phyloP scores from a whole-genome alignment of 2,888 invertebrate species.

The Escarpia spicata region DNA sequence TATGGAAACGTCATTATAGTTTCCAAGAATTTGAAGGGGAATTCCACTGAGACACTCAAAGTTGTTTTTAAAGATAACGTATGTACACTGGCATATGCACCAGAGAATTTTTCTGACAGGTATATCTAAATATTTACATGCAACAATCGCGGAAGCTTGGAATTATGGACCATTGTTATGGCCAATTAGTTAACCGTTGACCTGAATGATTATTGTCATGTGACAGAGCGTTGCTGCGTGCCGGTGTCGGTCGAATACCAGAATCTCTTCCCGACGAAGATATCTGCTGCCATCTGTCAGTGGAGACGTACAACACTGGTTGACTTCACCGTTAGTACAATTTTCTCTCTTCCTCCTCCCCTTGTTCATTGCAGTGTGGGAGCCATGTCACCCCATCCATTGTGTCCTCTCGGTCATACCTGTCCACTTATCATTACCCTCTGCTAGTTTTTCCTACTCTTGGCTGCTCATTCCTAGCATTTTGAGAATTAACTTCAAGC shows the following conservation, averaged over 20 bases:
- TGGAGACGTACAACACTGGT: conserved; percentile 78
- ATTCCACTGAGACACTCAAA: too few relatives aligned
- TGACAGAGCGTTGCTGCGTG: conserved; percentile 56
- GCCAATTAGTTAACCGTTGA: conserved; percentile 22
- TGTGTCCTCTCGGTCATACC: not conserved
- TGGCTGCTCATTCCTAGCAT: too few relatives aligned
- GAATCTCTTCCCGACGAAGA: conserved; percentile 62
- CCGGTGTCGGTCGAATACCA: conserved; percentile 52
- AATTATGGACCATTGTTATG: not conserved
- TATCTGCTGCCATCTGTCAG: conserved; percentile 70
- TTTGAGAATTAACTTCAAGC: too few relatives aligned
- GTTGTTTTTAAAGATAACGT: too few relatives aligned
- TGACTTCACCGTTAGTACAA: conserved; percentile 69
- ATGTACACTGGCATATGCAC: too few relatives aligned
- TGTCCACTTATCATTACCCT: too few relatives aligned
- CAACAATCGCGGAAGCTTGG: not conserved
- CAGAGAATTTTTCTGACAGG: not conserved
- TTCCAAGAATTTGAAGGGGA: too few relatives aligned
- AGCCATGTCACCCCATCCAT: not conserved
- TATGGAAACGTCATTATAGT: too few relatives aligned
- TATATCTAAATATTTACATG: conserved; percentile 25
- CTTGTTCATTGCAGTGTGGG: not conserved
- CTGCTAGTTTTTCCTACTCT: too few relatives aligned
- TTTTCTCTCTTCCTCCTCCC: not conserved
- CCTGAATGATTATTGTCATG: conserved; percentile 26